These are phyloP conservation scores for Sinopyrophorus schimmeli DNA, from an alignment of 2,888 invertebrate species.

Conservation along the genomic window DNA sequence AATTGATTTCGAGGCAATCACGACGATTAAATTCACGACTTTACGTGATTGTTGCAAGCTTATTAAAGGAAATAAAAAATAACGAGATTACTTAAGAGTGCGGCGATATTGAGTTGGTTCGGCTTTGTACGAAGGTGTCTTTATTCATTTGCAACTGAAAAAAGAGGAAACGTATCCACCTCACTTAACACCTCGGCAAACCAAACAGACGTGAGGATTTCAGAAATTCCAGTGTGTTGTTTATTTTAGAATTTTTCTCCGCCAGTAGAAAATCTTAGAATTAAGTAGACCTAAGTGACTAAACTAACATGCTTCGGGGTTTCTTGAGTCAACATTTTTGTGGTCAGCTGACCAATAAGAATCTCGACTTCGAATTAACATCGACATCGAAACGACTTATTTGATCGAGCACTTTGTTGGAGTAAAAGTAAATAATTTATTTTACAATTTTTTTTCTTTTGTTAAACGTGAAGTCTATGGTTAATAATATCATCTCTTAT, in stretches of 20 bases:
- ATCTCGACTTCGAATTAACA: constrained; percentile 15
- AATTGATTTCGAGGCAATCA: not conserved
- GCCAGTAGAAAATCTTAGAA: constrained; percentile 33
- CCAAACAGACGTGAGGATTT: constrained; percentile 29
- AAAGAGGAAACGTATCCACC: not conserved
- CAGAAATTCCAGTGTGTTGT: constrained; percentile 25
- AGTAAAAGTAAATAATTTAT: constrained; percentile 5
- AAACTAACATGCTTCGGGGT: constrained; percentile 30
- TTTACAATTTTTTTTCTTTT: not conserved
- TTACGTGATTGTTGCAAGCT: not conserved
- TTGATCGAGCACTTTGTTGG: constrained; percentile 10
- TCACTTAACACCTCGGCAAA: constrained; percentile 14
- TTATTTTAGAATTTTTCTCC: constrained; percentile 26
- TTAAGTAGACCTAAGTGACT: constrained; percentile 33
- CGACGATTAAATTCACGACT: constrained; percentile 6
- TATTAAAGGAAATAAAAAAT: not conserved
- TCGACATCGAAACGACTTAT: constrained; percentile 12
- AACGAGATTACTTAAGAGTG: too few species aligned
- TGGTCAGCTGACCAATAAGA: constrained; percentile 20
- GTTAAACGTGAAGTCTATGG: constrained; percentile 1
- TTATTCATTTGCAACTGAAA: not conserved
- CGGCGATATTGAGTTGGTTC: too few species aligned
- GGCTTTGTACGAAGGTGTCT: too few species aligned
- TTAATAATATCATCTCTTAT: constrained; percentile 12
- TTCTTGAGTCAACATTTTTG: constrained; percentile 16